Evolutionary conservation across 2,888 invertebrate genomes (phyloP).

Genomic region (Latrodectus hesperus): DNA sequence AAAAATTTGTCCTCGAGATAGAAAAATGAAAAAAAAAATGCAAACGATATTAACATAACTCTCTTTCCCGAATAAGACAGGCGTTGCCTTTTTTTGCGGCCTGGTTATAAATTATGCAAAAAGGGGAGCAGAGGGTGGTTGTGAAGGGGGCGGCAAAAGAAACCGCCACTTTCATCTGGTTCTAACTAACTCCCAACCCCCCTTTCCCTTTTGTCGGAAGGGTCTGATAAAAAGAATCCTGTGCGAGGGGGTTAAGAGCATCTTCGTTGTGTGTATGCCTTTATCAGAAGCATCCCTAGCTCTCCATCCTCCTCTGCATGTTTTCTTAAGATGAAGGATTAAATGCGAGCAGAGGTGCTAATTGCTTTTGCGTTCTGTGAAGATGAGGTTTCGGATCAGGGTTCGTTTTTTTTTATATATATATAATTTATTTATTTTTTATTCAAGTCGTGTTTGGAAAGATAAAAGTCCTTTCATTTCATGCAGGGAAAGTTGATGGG

Average conservation of each 20-base stretch:
- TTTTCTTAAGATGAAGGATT: neutral
- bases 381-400: no score
- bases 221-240: constrained; percentile 4
- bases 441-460: no score
- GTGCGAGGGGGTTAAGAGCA: neutral
- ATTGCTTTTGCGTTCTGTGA: no score
- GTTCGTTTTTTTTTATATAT: no score
- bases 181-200: constrained; percentile 6
- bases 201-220: neutral
- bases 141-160: neutral
- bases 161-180: constrained; percentile 6
- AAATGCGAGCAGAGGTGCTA: no score
- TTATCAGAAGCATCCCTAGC: neutral
- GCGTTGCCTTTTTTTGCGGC: constrained; percentile 55
- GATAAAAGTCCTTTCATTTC: no score
- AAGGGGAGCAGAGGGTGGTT: constrained; percentile 1
- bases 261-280: neutral
- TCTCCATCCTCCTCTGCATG: neutral
- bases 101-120: constrained; percentile 57
- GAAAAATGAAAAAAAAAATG: constrained; percentile 23
- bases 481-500: no score
- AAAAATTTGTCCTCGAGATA: constrained; percentile 8
- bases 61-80: constrained; percentile 39
- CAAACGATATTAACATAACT: neutral
- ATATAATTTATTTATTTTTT: no score